A percentile compares a stretch with the other conserved stretches of the same genome.
Evolutionary conservation across 2,797 vertebrate species (phyloP).

Genomic region (Toxotes lorentzi): DNA sequence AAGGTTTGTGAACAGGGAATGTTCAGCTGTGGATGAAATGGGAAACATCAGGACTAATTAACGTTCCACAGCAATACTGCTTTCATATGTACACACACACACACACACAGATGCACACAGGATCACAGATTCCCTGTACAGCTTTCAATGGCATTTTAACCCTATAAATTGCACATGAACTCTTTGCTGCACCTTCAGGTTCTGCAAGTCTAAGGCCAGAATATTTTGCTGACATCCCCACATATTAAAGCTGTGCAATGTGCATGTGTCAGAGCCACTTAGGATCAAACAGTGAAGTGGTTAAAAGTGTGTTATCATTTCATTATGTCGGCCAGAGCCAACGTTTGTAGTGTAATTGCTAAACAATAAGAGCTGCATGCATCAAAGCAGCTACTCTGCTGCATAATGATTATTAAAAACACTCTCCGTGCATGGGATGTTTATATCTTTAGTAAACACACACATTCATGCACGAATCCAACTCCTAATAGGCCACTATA

Average conservation of each 20-base stretch:
- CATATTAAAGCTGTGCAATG: slow-evolving; percentile 41
- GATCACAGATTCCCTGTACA: slow-evolving; percentile 31
- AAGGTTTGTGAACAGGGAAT: slow-evolving; percentile 68
- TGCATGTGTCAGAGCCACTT: slow-evolving; percentile 56
- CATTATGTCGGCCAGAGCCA: slow-evolving; percentile 30
- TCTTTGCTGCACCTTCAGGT: slow-evolving; percentile 36
- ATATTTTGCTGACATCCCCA: slow-evolving; percentile 45
- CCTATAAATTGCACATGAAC: slow-evolving; percentile 63
- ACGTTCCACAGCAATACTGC: slow-evolving; percentile 42
- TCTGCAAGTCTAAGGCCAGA: slow-evolving; percentile 29
- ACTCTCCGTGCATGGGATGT: neutral
- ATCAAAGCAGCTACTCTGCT: slow-evolving; percentile 44
- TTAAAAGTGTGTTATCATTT: slow-evolving; percentile 38
- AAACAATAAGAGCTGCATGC: slow-evolving; percentile 41
- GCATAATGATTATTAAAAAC: slow-evolving; percentile 39
- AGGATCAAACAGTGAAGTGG: slow-evolving; percentile 43
- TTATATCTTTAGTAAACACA: slow-evolving; percentile 30
- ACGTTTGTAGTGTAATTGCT: slow-evolving; percentile 29
- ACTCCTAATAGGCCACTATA: slow-evolving; percentile 13
- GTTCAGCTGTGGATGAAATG: slow-evolving; percentile 71
- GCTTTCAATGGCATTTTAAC: slow-evolving; percentile 60
- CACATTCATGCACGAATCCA: slow-evolving; percentile 10
- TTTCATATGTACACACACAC: slow-evolving; percentile 17
- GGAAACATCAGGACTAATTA: slow-evolving; percentile 80
- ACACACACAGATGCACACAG: neutral